These are phyloP conservation scores for Melitaea cinxia DNA, from an alignment of 1,140 invertebrate species.

Conservation along the genomic window DNA sequence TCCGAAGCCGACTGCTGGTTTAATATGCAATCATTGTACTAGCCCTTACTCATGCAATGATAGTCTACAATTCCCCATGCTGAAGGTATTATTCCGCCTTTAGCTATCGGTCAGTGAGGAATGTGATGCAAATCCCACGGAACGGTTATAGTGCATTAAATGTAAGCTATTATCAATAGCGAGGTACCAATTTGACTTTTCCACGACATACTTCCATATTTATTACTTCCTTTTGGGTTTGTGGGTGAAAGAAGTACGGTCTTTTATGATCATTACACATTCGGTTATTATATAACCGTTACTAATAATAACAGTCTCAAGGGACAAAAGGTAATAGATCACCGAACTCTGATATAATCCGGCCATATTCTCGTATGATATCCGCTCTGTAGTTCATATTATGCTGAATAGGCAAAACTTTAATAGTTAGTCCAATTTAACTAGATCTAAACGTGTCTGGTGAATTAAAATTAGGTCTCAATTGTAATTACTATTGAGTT, in stretches of 20 bases:
- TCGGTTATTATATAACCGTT: conserved; percentile 15
- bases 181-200: conserved; percentile 40
- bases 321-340: too few species aligned
- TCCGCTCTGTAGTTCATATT: too few species aligned
- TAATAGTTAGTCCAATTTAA: background rate
- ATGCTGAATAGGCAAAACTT: background rate
- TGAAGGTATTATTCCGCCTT: conserved; percentile 32
- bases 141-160: conserved; percentile 38
- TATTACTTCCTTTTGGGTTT: conserved; percentile 38
- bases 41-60: conserved; percentile 21
- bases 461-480: conserved; percentile 40
- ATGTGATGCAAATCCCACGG: conserved; percentile 36
- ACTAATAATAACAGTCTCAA: background rate
- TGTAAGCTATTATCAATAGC: conserved; percentile 34
- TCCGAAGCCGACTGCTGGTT: conserved; percentile 7
- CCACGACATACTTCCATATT: conserved; percentile 38
- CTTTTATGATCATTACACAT: conserved; percentile 3
- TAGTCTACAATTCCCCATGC: conserved; percentile 31
- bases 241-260: conserved; percentile 24
- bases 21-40: conserved; percentile 22
- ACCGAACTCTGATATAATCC: too few species aligned
- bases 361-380: too few species aligned
- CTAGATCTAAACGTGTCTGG: conserved; percentile 34
- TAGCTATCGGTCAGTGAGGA: conserved; percentile 44
- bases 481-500: conserved; percentile 30